Conservation (phyloP, 2,888 invertebrate genomes). For the Lycaena phlaeas region DNA sequence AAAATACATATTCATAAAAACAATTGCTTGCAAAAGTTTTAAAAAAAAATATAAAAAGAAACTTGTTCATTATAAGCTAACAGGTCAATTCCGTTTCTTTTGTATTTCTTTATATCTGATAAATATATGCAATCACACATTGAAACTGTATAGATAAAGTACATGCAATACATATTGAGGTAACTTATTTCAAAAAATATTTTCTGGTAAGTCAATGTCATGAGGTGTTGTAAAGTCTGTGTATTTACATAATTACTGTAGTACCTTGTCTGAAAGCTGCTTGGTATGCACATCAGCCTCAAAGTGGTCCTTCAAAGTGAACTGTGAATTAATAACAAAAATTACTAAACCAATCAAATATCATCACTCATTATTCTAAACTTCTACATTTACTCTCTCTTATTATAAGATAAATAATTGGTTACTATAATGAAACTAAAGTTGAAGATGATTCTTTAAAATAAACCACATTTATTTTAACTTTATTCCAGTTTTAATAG, state of each 20-base stretch:
- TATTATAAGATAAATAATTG: too few relatives aligned
- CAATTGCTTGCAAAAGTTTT: too few relatives aligned
- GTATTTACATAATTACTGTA: slow-evolving; percentile 6
- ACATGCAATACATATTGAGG: not conserved
- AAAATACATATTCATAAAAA: too few relatives aligned
- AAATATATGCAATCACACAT: not conserved
- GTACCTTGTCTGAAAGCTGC: slow-evolving; percentile 8
- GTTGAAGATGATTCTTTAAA: too few relatives aligned
- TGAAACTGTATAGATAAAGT: not conserved
- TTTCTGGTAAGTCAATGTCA: not conserved
- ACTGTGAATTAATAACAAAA: too few relatives aligned
- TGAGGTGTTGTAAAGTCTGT: slow-evolving; percentile 6
- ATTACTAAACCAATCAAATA: too few relatives aligned
- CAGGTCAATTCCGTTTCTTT: not conserved
- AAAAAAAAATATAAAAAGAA: not conserved
- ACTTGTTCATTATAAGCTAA: not conserved
- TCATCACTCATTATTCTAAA: too few relatives aligned
- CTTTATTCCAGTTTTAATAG: too few relatives aligned
- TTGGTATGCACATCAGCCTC: not conserved
- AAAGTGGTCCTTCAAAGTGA: not conserved
- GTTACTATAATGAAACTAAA: too few relatives aligned
- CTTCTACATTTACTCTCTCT: too few relatives aligned
- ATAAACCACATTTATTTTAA: too few relatives aligned
- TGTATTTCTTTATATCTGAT: not conserved
- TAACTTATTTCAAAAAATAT: not conserved